Percentiles rank a stretch among this genome's conserved stretches.
Evolutionary conservation across 2,113 vertebrate species (phyloP).

Genomic region (Verasper variegatus): DNA sequence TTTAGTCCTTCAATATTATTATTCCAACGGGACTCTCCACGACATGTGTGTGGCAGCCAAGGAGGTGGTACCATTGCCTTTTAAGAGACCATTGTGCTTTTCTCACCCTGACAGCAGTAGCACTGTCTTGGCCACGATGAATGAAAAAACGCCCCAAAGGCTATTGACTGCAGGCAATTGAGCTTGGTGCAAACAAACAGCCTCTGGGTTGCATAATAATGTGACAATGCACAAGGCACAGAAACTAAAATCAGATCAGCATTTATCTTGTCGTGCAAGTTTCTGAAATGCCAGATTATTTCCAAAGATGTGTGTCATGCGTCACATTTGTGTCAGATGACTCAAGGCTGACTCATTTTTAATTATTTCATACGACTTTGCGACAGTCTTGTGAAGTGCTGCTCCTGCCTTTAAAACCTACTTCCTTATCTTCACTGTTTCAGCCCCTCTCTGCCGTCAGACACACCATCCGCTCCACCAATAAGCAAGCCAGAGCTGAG

Average conservation of each 20-base stretch:
- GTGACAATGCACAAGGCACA: slow-evolving; percentile 8
- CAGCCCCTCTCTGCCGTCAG: slow-evolving; percentile 90
- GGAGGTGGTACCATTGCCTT: slow-evolving; percentile 68
- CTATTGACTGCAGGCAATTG: slow-evolving; percentile 66
- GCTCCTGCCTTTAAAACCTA: background rate
- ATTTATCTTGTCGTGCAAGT: background rate
- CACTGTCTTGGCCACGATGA: slow-evolving; percentile 63
- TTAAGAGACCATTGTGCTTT: slow-evolving; percentile 70
- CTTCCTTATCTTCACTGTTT: slow-evolving; percentile 12
- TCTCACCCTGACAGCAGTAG: slow-evolving; percentile 64
- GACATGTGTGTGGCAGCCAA: slow-evolving; percentile 65
- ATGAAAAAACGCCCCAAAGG: slow-evolving; percentile 44
- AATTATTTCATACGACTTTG: background rate
- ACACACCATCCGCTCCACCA: slow-evolving; percentile 95
- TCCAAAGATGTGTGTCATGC: too few relatives aligned
- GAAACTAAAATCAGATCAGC: slow-evolving; percentile 12
- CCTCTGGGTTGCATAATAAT: slow-evolving; percentile 70
- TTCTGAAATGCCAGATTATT: background rate
- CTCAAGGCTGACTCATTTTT: background rate
- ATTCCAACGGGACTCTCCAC: slow-evolving; percentile 51
- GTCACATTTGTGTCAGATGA: background rate
- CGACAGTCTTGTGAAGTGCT: background rate
- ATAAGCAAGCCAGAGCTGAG: slow-evolving; percentile 89
- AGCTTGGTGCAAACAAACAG: slow-evolving; percentile 57
- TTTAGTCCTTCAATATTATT: slow-evolving; percentile 48